Evolutionary conservation across 2,113 vertebrate genomes (phyloP).

Genomic region (Myrmophylax atrothorax): DNA sequence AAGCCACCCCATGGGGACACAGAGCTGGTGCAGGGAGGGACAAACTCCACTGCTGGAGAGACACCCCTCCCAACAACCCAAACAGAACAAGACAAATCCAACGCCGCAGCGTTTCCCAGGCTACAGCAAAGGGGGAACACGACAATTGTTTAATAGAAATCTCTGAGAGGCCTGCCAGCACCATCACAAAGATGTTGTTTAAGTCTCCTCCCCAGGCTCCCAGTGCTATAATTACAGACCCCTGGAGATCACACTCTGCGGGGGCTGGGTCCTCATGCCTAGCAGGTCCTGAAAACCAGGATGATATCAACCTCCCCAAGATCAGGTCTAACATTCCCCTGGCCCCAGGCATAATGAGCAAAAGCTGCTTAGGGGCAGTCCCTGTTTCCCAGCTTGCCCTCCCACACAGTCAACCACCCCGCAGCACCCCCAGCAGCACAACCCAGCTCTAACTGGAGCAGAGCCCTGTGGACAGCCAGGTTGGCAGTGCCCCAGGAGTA

Average conservation of each 20-base stretch:
- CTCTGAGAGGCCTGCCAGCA: neutral
- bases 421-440: neutral
- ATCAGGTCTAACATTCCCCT: neutral
- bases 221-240: neutral
- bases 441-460: neutral
- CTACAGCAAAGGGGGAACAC: neutral
- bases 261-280: neutral
- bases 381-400: neutral
- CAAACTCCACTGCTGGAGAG: neutral
- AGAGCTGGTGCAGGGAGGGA: neutral
- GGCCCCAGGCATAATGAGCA: accelerated
- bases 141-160: constrained; percentile 5
- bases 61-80: neutral
- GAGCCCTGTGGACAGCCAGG: accelerated
- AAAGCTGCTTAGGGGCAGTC: neutral
- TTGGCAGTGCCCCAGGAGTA: neutral
- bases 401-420: neutral
- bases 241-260: neutral
- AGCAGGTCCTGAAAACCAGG: neutral
- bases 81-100: constrained; percentile 12
- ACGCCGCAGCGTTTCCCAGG: neutral
- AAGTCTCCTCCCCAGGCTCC: neutral
- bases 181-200: neutral
- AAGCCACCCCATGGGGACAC: neutral
- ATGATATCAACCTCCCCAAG: neutral